Evolutionary conservation across 2,113 vertebrate genomes (phyloP), one percentile per base, ranked within the genome.

Genomic region (Dryoscopus gambensis): DNA sequence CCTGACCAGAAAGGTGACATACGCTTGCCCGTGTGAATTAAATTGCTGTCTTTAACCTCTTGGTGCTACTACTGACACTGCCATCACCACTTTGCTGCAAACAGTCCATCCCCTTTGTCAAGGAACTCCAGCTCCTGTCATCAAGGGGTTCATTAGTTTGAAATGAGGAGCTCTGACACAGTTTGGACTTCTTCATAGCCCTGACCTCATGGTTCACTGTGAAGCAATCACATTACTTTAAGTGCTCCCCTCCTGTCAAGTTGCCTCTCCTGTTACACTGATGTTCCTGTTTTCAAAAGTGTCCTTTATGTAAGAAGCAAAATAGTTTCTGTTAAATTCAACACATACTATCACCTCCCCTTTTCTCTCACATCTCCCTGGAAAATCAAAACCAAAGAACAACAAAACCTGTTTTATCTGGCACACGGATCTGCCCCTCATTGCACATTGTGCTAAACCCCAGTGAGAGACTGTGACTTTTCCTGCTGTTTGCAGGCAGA

Each of bases 131-230:
- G 35, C 46, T 83, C 55, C 71, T 86, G 62, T 76, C 80, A 55
- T 91, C 84, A 95, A 94, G 63, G 67, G 82, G 33, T 91, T 95
- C 82, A 94, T 95, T 95, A 93, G 59, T 52, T 85, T 82, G 67
- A 94, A 95, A 96, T 37, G 23, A 94, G 84, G 84, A 94, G 67
- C 67, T 86, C 59, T 97, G 89, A 90, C 87, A 39, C 4, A 5
- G 37, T 85, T 79, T 1, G 4, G 89, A 68, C 68, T 95, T 84
- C 84, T 93, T 80, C 42, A 65, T 69, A 90, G 77, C 63, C 78
- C 82, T 83, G 90, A 95, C 87, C 88, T 92, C 42, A 50, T 16
- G 28, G 39, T 20, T 63, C 59, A 42, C 59, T 67, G 12, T 37
- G 60, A 81, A 91, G 78, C 40, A 87, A 63, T 80, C 16, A 28